Conservation (phyloP, 37 sponge, comb jelly and placozoan species). For the Agelas oroides region DNA sequence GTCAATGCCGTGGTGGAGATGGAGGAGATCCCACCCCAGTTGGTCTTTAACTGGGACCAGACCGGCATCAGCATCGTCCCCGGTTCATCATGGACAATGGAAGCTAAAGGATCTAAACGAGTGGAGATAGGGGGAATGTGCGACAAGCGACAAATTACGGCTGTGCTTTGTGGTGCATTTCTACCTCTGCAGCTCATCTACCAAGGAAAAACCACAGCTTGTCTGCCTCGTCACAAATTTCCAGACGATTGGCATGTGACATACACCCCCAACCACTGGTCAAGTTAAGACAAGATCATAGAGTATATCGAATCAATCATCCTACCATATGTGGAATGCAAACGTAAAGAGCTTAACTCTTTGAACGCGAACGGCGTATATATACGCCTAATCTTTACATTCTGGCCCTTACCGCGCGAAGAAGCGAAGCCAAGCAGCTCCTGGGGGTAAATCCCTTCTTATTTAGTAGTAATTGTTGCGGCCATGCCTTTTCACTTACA, state of each 20-base stretch:
- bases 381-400: too few relatives aligned
- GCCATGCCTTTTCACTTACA: too few relatives aligned
- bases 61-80: slow-evolving; percentile 17
- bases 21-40: slow-evolving; percentile 32
- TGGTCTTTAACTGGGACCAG: slow-evolving; percentile 70
- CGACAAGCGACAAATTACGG: slow-evolving; percentile 69
- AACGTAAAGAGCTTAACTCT: slow-evolving; percentile 31
- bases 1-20: slow-evolving; percentile 32
- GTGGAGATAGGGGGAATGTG: slow-evolving; percentile 5
- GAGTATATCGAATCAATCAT: not conserved
- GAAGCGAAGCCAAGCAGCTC: too few relatives aligned
- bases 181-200: slow-evolving; percentile 66
- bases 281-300: too few relatives aligned
- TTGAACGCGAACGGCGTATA: too few relatives aligned
- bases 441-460: too few relatives aligned
- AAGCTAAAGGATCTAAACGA: slow-evolving; percentile 16
- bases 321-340: slow-evolving; percentile 1
- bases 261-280: too few relatives aligned
- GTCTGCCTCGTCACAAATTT: slow-evolving; percentile 51
- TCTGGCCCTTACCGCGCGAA: too few relatives aligned
- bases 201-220: slow-evolving; percentile 43
- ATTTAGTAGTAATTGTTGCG: too few relatives aligned
- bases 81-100: slow-evolving; percentile 57
- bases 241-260: slow-evolving; percentile 57
- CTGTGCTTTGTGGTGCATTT: slow-evolving; percentile 33